Evolutionary conservation across 2,888 invertebrate species (phyloP).

Genomic region (Tetramorium bicarinatum): DNA sequence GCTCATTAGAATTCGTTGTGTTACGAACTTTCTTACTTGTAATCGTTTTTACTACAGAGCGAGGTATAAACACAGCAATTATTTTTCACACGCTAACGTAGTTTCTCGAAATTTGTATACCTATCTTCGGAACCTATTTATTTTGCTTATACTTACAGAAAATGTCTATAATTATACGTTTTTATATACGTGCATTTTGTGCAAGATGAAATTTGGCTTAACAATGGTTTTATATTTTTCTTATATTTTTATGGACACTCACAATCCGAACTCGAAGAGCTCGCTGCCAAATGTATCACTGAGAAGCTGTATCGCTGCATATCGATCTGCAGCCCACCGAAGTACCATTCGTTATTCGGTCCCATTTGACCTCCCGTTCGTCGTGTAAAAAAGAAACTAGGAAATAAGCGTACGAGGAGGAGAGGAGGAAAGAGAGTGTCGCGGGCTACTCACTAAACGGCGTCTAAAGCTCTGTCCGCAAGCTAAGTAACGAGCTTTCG

Average conservation of each 20-base stretch:
- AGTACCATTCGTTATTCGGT: slow-evolving; percentile 63
- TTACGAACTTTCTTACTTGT: slow-evolving; percentile 24
- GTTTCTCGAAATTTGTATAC: slow-evolving; percentile 2
- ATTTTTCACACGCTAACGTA: slow-evolving; percentile 22
- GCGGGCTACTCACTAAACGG: slow-evolving; percentile 76
- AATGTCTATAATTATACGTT: slow-evolving; percentile 20
- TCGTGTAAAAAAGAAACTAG: slow-evolving; percentile 49
- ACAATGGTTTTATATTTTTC: slow-evolving; percentile 4
- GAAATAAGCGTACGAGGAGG: slow-evolving; percentile 58
- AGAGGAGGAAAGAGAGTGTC: slow-evolving; percentile 61
- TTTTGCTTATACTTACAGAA: slow-evolving; percentile 2
- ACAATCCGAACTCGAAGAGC: background rate
- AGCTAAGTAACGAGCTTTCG: slow-evolving; percentile 82
- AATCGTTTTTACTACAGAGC: slow-evolving; percentile 24
- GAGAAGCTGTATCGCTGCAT: slow-evolving; percentile 7
- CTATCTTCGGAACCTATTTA: slow-evolving; percentile 18
- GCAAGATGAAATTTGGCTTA: slow-evolving; percentile 12
- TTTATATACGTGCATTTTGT: slow-evolving; percentile 5
- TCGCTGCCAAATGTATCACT: slow-evolving; percentile 9
- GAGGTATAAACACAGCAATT: slow-evolving; percentile 1
- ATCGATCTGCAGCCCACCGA: slow-evolving; percentile 54
- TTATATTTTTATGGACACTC: slow-evolving; percentile 12
- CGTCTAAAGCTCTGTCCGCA: slow-evolving; percentile 80
- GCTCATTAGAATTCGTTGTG: slow-evolving; percentile 1
- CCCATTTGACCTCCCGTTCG: slow-evolving; percentile 63